Conservation (phyloP, 1,140 invertebrate species). For the Carposina sasakii region DNA sequence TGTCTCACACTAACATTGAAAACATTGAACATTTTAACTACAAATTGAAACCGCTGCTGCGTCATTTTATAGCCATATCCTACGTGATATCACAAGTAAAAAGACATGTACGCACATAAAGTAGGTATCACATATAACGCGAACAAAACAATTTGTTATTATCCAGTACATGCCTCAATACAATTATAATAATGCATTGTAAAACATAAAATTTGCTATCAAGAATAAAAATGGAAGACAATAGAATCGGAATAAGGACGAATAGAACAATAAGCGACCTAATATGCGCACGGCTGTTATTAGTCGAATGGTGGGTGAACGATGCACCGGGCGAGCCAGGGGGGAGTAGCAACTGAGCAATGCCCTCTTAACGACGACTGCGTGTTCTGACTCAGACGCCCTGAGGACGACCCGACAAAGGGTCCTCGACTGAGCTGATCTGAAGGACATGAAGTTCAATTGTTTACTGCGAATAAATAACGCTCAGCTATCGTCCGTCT, state of each 20-base stretch:
- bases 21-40: too few species aligned
- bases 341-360: conserved; percentile 61
- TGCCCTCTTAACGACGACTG: conserved; percentile 65
- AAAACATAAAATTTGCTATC: conserved; percentile 56
- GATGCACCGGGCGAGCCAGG: conserved; percentile 41
- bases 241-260: conserved; percentile 55
- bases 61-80: too few species aligned
- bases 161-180: too few species aligned
- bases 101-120: too few species aligned
- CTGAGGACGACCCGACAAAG: conserved; percentile 65
- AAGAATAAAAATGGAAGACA: conserved; percentile 55
- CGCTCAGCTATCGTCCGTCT: conserved; percentile 32
- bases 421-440: conserved; percentile 60
- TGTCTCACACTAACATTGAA: too few species aligned
- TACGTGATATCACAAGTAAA: too few species aligned
- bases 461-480: conserved; percentile 42
- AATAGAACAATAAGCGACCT: conserved; percentile 45
- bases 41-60: too few species aligned
- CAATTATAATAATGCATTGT: too few species aligned
- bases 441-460: conserved; percentile 61
- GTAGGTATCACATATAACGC: too few species aligned
- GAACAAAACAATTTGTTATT: too few species aligned
- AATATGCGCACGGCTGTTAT: conserved; percentile 41
- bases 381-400: conserved; percentile 61
- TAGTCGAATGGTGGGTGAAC: conserved; percentile 41